phyloP scores from a whole-genome alignment of 2,888 invertebrate species.

The Penaeus monodon region DNA sequence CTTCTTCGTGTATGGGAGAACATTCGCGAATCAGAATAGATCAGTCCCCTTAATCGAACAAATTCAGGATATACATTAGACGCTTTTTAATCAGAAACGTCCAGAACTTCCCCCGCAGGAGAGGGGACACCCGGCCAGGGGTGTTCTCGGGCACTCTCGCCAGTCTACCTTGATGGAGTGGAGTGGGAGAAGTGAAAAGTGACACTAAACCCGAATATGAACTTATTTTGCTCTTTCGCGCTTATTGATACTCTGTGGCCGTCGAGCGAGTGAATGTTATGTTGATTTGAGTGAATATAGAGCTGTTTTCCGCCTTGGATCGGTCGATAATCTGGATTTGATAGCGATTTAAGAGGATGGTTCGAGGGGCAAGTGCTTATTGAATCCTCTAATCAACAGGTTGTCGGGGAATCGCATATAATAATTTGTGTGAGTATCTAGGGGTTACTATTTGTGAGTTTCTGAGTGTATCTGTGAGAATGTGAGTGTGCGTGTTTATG shows the following conservation, averaged over 20 bases:
- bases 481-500: neutral
- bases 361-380: constrained; percentile 30
- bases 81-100: neutral
- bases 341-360: neutral
- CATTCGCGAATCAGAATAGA: too few relatives aligned
- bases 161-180: constrained; percentile 35
- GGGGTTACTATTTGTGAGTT: neutral
- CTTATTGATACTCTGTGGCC: constrained; percentile 25
- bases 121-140: neutral
- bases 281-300: neutral
- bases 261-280: constrained; percentile 18
- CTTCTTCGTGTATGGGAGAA: too few relatives aligned
- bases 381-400: constrained; percentile 45
- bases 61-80: too few relatives aligned
- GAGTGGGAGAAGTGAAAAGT: constrained; percentile 42
- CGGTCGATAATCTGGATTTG: neutral
- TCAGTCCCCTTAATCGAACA: too few relatives aligned
- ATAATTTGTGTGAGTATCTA: neutral
- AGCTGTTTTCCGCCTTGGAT: too few relatives aligned
- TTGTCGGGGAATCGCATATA: constrained; percentile 35
- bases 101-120: neutral
- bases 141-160: constrained; percentile 30
- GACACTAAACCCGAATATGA: constrained; percentile 34
- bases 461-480: constrained; percentile 8
- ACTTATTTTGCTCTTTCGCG: constrained; percentile 19